Evolutionary conservation across 2,888 invertebrate genomes (phyloP).

Genomic region (Aquatica leii): DNA sequence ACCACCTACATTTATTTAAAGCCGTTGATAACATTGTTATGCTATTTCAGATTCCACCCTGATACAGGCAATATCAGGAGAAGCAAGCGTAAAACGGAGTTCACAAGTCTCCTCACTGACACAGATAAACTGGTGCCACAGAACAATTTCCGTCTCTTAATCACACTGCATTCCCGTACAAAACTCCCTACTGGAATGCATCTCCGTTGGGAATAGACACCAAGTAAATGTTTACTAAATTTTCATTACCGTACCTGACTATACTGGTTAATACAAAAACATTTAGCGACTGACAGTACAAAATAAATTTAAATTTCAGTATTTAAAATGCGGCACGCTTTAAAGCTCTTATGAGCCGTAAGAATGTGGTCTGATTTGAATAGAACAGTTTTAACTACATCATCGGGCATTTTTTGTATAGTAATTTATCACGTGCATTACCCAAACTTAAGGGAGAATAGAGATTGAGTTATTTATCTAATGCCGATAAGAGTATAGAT

Average conservation of each 20-base stretch:
- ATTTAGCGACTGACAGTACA: too few relatives aligned
- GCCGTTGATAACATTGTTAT: conserved; percentile 36
- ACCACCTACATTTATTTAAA: conserved; percentile 31
- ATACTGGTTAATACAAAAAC: background rate
- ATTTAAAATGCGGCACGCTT: conserved; percentile 12
- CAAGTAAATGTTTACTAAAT: conserved; percentile 20
- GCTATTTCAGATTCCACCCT: conserved; percentile 34
- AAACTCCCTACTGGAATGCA: conserved; percentile 47
- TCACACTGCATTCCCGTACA: conserved; percentile 58
- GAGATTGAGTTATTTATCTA: conserved; percentile 21
- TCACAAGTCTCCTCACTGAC: conserved; percentile 48
- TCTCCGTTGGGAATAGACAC: conserved; percentile 31
- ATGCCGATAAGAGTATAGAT: conserved; percentile 21
- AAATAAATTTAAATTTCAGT: too few relatives aligned
- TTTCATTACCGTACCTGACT: conserved; percentile 4
- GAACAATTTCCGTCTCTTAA: conserved; percentile 61
- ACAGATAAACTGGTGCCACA: conserved; percentile 59
- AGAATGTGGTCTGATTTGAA: conserved; percentile 7
- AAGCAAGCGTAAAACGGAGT: conserved; percentile 33
- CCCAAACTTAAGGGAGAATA: conserved; percentile 13
- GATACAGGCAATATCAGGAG: conserved; percentile 33
- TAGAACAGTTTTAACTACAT: conserved; percentile 17
- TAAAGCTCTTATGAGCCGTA: conserved; percentile 9
- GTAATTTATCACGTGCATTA: conserved; percentile 27
- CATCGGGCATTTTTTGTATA: too few relatives aligned